A percentile compares a stretch with the other conserved stretches of the same genome.
Conservation (phyloP, 2,113 vertebrate species). For the Onychostruthus taczanowskii region DNA sequence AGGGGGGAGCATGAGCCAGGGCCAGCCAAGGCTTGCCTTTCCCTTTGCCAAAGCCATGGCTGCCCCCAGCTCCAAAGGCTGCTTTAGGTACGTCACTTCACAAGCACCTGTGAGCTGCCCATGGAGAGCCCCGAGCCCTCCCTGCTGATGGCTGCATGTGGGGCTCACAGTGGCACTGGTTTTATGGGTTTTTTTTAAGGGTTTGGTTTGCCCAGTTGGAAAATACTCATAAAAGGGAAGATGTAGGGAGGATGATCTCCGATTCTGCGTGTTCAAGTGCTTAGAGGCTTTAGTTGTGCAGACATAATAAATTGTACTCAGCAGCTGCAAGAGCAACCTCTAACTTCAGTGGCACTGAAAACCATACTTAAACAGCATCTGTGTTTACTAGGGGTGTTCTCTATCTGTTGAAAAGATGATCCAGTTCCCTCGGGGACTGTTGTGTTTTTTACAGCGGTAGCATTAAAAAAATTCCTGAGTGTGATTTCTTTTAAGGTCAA, state of each 20-base stretch:
- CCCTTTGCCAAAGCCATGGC: neutral
- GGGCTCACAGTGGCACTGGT: neutral
- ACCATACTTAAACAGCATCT: neutral
- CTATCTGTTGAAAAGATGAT: neutral
- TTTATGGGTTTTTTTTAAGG: neutral
- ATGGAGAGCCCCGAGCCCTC: neutral
- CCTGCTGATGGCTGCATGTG: neutral
- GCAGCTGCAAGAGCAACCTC: neutral
- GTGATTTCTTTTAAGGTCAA: neutral
- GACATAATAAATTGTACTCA: neutral
- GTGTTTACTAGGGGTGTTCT: neutral
- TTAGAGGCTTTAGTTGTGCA: neutral
- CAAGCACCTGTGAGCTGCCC: neutral
- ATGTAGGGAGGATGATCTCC: neutral
- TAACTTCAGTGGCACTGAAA: neutral
- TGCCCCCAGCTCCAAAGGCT: neutral
- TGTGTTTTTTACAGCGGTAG: neutral
- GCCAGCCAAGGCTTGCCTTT: neutral
- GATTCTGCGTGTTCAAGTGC: neutral
- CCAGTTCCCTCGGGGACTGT: neutral
- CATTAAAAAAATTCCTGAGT: neutral
- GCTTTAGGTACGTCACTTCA: fast-evolving
- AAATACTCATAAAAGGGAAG: neutral
- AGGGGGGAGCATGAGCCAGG: neutral
- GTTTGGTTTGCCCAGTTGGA: neutral